Conservation (phyloP, 2,888 invertebrate species). For the Branchellion lobata region DNA sequence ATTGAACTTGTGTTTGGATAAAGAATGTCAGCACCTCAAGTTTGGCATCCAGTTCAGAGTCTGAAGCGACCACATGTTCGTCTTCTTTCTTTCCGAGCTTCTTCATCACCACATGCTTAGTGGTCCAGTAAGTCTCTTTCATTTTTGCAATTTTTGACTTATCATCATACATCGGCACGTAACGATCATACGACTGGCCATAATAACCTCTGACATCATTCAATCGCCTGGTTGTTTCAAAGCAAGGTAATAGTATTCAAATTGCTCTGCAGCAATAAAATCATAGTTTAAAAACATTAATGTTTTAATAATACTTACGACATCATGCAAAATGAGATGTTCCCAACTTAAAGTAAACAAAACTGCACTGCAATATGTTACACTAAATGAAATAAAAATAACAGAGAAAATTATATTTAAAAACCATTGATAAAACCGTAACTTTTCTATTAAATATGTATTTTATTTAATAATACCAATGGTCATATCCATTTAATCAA, state of each 20-base stretch:
- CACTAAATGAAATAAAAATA: no score
- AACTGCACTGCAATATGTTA: neutral
- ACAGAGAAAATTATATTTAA: no score
- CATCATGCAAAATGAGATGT: no score
- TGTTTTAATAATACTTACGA: neutral
- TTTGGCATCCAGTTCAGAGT: slow-evolving; percentile 93
- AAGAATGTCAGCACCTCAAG: slow-evolving; percentile 68
- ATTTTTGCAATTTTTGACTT: slow-evolving; percentile 61
- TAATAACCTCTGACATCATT: slow-evolving; percentile 41
- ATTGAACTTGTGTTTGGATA: neutral
- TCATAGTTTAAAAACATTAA: no score
- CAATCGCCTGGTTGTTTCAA: neutral
- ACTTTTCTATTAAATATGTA: neutral
- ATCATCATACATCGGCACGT: slow-evolving; percentile 64
- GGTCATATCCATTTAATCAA: slow-evolving; percentile 12
- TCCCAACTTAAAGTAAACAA: no score
- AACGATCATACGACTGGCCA: slow-evolving; percentile 63
- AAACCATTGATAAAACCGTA: neutral
- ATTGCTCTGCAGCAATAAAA: no score
- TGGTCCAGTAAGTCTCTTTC: slow-evolving; percentile 91
- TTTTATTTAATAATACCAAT: neutral
- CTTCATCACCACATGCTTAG: slow-evolving; percentile 88
- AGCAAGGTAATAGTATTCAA: no score
- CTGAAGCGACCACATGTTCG: slow-evolving; percentile 90
- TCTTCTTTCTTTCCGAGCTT: slow-evolving; percentile 96